phyloP scores from a whole-genome alignment of 1,140 invertebrate species.

The Leptestheria dahalacensis region DNA sequence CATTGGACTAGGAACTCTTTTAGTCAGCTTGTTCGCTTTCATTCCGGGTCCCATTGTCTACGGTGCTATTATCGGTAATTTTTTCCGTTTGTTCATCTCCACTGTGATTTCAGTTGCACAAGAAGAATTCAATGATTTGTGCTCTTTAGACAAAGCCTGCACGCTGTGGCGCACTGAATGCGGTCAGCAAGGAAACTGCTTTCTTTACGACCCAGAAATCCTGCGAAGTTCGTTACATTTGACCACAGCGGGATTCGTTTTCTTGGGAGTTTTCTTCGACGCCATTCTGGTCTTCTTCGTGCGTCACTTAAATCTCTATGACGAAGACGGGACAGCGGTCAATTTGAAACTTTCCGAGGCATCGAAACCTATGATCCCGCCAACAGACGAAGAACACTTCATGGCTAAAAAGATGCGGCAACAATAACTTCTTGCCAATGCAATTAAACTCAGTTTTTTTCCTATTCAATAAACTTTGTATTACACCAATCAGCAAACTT shows the following conservation, averaged over 20 bases:
- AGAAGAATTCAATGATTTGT: neutral
- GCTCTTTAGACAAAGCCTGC: constrained; percentile 13
- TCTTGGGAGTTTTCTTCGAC: constrained; percentile 11
- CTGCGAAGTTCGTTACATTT: constrained; percentile 12
- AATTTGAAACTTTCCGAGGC: neutral
- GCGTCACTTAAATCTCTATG: constrained; percentile 12
- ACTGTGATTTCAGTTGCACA: neutral
- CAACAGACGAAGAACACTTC: neutral
- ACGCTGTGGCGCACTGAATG: constrained; percentile 15
- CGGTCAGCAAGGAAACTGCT: constrained; percentile 12
- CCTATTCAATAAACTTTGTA: too few relatives aligned
- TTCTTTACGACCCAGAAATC: constrained; percentile 14
- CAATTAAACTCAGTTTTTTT: neutral
- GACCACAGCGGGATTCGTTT: constrained; percentile 8
- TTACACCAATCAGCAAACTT: neutral
- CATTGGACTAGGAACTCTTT: constrained; percentile 19
- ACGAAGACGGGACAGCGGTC: neutral
- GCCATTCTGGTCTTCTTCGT: constrained; percentile 9
- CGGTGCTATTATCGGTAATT: constrained; percentile 21
- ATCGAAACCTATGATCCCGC: neutral
- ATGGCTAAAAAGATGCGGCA: neutral
- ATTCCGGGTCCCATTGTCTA: constrained; percentile 23
- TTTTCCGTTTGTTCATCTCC: neutral
- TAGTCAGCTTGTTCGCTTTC: constrained; percentile 22
- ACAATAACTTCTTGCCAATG: neutral